Evolutionary conservation across 2,113 vertebrate genomes (phyloP).

Genomic region (Nerophis ophidion): DNA sequence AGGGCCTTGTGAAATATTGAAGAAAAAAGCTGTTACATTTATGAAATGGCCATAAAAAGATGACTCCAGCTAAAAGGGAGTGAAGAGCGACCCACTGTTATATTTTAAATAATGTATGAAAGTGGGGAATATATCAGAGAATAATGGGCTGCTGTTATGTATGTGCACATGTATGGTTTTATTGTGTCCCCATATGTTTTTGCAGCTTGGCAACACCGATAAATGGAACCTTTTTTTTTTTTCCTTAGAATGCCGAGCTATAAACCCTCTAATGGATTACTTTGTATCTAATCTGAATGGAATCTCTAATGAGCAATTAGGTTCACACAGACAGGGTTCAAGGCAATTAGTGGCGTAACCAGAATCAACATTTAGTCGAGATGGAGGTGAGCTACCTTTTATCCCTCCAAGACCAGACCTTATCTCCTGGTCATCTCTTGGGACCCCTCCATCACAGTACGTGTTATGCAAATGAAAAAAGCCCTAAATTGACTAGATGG

Average conservation of each 20-base stretch:
- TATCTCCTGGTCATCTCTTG: slow-evolving; percentile 31
- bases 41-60: slow-evolving; percentile 52
- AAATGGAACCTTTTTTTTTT: slow-evolving; percentile 37
- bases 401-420: slow-evolving; percentile 51
- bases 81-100: slow-evolving; percentile 52
- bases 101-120: slow-evolving; percentile 68
- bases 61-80: slow-evolving; percentile 55
- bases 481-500: slow-evolving; percentile 57
- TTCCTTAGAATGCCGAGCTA: slow-evolving; percentile 34
- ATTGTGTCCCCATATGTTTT: slow-evolving; percentile 7
- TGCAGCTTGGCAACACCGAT: slow-evolving; percentile 36
- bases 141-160: slow-evolving; percentile 25
- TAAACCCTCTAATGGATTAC: slow-evolving; percentile 54
- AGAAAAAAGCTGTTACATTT: slow-evolving; percentile 50
- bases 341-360: slow-evolving; percentile 58
- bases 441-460: slow-evolving; percentile 28
- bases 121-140: slow-evolving; percentile 45
- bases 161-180: slow-evolving; percentile 6
- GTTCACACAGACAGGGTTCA: slow-evolving; percentile 48
- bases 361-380: slow-evolving; percentile 47
- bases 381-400: slow-evolving; percentile 52
- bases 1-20: slow-evolving; percentile 66
- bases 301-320: slow-evolving; percentile 68
- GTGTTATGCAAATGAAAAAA: slow-evolving; percentile 50
- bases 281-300: slow-evolving; percentile 55